phyloP scores from a whole-genome alignment of 1,140 invertebrate species.

The Kradibia gibbosae region DNA sequence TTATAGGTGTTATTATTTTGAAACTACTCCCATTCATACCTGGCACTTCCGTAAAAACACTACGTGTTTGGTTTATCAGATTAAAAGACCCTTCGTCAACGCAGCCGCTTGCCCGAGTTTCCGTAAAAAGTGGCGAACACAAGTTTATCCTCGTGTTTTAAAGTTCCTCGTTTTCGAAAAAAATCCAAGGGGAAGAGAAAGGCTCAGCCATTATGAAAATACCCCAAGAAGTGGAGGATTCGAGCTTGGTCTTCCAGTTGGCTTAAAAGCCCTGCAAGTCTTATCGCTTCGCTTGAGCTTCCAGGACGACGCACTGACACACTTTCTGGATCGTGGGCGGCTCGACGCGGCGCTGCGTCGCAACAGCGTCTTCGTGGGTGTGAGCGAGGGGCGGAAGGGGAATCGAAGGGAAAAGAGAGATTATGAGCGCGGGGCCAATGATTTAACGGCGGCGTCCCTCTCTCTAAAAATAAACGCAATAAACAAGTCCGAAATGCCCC shows the following conservation, averaged over 20 bases:
- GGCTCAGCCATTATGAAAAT: neutral
- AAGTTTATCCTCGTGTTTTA: neutral
- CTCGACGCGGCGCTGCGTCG: too few relatives aligned
- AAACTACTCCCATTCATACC: neutral
- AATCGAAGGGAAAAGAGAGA: too few relatives aligned
- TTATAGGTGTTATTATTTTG: neutral
- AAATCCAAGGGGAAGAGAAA: neutral
- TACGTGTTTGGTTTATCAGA: constrained; percentile 5
- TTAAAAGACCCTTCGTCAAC: neutral
- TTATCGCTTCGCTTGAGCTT: neutral
- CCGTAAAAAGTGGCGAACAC: neutral
- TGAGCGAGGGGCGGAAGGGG: too few relatives aligned
- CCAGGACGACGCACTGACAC: constrained; percentile 33
- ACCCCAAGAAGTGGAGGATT: too few relatives aligned
- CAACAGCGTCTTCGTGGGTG: too few relatives aligned
- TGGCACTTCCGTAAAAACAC: neutral
- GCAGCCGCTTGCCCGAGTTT: neutral
- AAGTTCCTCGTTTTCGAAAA: neutral
- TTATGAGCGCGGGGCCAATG: neutral
- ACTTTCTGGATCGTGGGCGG: constrained; percentile 39
- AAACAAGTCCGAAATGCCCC: constrained; percentile 29
- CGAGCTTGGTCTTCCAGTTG: too few relatives aligned
- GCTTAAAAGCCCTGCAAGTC: too few relatives aligned
- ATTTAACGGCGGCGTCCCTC: neutral
- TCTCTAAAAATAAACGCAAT: constrained; percentile 46